phyloP scores from a whole-genome alignment of 2,797 vertebrate species.

The Sebastolobus alascanus region DNA sequence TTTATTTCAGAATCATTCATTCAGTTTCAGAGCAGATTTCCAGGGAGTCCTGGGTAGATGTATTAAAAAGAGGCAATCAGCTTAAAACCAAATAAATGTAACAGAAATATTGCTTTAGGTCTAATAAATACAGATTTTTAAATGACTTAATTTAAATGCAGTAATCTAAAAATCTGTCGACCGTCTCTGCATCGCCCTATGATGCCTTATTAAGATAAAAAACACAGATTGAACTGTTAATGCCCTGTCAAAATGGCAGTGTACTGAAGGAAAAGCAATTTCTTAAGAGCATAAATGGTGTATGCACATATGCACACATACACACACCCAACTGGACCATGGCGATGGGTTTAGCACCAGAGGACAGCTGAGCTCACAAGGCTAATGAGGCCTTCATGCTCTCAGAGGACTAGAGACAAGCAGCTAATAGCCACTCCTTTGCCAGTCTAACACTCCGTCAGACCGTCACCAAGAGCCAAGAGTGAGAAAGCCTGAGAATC shows the following conservation, averaged over 20 bases:
- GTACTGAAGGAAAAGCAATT: constrained; percentile 16
- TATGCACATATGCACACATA: constrained; percentile 1
- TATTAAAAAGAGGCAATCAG: constrained; percentile 14
- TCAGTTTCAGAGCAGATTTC: background rate
- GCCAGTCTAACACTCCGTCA: constrained; percentile 57
- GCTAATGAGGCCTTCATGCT: constrained; percentile 75
- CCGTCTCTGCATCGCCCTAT: constrained; percentile 1
- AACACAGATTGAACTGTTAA: constrained; percentile 28
- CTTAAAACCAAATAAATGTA: constrained; percentile 22
- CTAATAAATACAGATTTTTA: constrained; percentile 25
- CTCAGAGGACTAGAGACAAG: constrained; percentile 66
- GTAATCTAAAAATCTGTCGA: constrained; percentile 25
- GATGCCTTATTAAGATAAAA: constrained; percentile 34
- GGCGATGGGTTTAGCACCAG: constrained; percentile 51
- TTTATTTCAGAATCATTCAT: background rate
- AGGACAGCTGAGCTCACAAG: constrained; percentile 67
- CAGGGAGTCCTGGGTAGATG: background rate
- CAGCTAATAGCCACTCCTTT: constrained; percentile 68
- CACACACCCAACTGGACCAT: constrained; percentile 42
- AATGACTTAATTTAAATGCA: constrained; percentile 7
- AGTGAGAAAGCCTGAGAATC: constrained; percentile 59
- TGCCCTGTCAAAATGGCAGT: constrained; percentile 18
- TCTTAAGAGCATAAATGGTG: constrained; percentile 19
- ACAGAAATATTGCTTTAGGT: constrained; percentile 13
- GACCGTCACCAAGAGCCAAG: constrained; percentile 49